Evolutionary conservation across 2,888 invertebrate species (phyloP), one percentile per base, ranked within the genome.

Genomic region (Rhagium mordax): DNA sequence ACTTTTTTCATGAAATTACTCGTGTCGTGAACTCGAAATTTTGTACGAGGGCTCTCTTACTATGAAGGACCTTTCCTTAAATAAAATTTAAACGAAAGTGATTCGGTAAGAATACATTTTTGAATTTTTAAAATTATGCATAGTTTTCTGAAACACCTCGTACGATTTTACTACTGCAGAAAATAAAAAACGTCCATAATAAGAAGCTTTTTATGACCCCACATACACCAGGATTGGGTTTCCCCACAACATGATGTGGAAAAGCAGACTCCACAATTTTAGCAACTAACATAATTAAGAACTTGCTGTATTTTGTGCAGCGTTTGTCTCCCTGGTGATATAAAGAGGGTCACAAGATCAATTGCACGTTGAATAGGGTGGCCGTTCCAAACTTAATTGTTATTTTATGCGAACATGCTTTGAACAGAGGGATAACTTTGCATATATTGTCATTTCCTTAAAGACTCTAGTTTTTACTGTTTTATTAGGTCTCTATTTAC

Each of bases 281-380:
- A 27, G 57, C 1, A 27, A 29, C 16, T 57, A 57, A 57, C 27
- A 27, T 57, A 24, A 57, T 57, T 57, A 57, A 57, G 57, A 57
- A 57, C 57, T 57, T 15, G 13, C 57, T 57, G 41, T n/a, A n/a
- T n/a, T n/a, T n/a, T n/a, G n/a, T n/a, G n/a, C n/a, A n/a, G n/a
- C n/a, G n/a, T n/a, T n/a, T n/a, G n/a, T n/a, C n/a, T 29, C 60
- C 41, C 20, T 60, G 7, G 60, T 20, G 33, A 16, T 6, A 60
- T 20, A 41, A 20, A 60, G 18, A 18, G 49, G 60, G 60, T 16
- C 41, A 8, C 2, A 60, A 60, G 60, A 60, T 60, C 60, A 33
- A 41, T 41, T 60, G 60, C 60, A 60, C 20, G 33, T 16, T 60
- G 16, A 18, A 29, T 13, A 15, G 60, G 41, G 29, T 41, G 60